A percentile compares a stretch with the other conserved stretches of the same genome.
These are phyloP conservation scores for Metacarcinus magister DNA, from an alignment of 2,888 invertebrate genomes.

Conservation along the genomic window DNA sequence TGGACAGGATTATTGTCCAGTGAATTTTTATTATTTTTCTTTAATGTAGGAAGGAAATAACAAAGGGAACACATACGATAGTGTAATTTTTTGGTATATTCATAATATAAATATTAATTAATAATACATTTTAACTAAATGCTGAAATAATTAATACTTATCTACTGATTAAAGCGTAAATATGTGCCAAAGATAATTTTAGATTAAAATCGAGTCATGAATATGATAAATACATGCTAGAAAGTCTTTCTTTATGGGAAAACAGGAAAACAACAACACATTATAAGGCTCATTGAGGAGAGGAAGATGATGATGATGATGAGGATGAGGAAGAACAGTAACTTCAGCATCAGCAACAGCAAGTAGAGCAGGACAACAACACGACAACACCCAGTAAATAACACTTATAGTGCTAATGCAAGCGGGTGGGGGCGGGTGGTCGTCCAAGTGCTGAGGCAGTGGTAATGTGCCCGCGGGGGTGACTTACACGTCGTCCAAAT, in stretches of 20 bases:
- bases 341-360: background rate
- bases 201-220: no score
- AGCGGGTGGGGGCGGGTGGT: background rate
- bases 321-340: background rate
- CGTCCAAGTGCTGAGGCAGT: conserved; percentile 1
- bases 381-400: conserved; percentile 30
- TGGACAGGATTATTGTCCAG: background rate
- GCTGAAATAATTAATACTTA: background rate
- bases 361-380: background rate
- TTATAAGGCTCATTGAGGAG: background rate
- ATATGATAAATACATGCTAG: no score
- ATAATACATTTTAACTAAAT: background rate
- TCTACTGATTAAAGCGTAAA: background rate
- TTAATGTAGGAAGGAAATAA: background rate
- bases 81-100: background rate
- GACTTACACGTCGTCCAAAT: conserved; percentile 27
- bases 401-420: conserved; percentile 37
- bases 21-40: background rate
- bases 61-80: background rate
- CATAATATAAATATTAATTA: background rate
- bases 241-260: no score
- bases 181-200: background rate
- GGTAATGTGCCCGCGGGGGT: conserved; percentile 51
- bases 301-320: background rate
- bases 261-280: background rate